Percentiles rank a stretch among this genome's conserved stretches.
These are phyloP conservation scores for Synanthedon formicaeformis DNA, from an alignment of 2,888 invertebrate species.

Conservation along the genomic window DNA sequence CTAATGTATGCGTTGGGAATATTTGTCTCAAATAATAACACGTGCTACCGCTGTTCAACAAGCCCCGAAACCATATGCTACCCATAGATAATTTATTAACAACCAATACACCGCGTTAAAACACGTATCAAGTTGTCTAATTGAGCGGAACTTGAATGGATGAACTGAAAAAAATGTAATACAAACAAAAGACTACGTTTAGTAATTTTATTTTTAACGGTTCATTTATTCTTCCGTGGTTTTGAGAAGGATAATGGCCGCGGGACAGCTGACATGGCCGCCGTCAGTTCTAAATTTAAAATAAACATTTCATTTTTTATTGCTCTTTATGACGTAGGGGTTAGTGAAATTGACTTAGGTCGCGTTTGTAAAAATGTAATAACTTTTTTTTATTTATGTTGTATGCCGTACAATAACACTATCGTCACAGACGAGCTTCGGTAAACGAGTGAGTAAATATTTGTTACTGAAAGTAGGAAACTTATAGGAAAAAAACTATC, in stretches of 20 bases:
- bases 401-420: no score
- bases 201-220: conserved; percentile 39
- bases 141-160: conserved; percentile 44
- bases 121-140: conserved; percentile 22
- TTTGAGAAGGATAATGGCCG: conserved; percentile 42
- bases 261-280: conserved; percentile 57
- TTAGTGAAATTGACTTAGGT: conserved; percentile 5
- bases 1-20: neutral
- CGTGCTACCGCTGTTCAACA: conserved; percentile 30
- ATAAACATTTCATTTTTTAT: conserved; percentile 44
- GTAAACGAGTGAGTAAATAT: no score
- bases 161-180: conserved; percentile 34
- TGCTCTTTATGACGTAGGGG: conserved; percentile 28
- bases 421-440: no score
- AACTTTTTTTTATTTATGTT: no score
- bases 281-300: conserved; percentile 61
- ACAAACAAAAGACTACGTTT: conserved; percentile 37
- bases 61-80: conserved; percentile 25
- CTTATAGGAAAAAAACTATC: no score
- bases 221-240: conserved; percentile 52
- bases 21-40: conserved; percentile 26
- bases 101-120: conserved; percentile 8
- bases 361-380: neutral
- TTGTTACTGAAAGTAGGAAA: no score
- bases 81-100: conserved; percentile 27